Evolutionary conservation across 2,113 vertebrate genomes (phyloP).

Genomic region (Petrocephalus microphthalmus): DNA sequence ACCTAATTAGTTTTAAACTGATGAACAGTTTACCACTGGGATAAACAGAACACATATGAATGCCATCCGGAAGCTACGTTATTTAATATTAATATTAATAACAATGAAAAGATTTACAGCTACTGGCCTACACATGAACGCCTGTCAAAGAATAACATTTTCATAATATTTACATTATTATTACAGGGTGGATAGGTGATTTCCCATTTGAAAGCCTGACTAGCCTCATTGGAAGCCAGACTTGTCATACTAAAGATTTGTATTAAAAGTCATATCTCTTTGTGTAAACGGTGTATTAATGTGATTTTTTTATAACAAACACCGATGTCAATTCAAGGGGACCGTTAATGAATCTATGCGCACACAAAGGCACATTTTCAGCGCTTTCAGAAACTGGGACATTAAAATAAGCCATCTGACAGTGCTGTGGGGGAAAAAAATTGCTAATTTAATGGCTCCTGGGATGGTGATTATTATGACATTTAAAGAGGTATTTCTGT

Average conservation of each 20-base stretch:
- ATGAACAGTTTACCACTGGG: neutral
- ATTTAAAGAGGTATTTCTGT: conserved; percentile 27
- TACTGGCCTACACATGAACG: neutral
- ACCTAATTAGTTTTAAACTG: conserved; percentile 10
- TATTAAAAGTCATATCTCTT: conserved; percentile 18
- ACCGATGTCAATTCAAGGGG: conserved; percentile 12
- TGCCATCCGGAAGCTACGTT: conserved; percentile 1
- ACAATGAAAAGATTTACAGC: neutral
- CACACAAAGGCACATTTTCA: conserved; percentile 14
- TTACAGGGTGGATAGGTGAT: neutral
- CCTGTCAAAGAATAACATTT: neutral
- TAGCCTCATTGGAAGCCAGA: neutral
- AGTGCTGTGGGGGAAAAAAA: conserved; percentile 4
- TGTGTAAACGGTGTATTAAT: conserved; percentile 24
- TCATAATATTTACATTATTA: conserved; percentile 13
- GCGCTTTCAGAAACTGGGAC: conserved; percentile 11
- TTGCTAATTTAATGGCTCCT: conserved; percentile 21
- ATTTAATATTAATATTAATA: neutral
- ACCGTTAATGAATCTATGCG: conserved; percentile 18
- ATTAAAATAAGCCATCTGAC: conserved; percentile 23
- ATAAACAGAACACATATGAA: neutral
- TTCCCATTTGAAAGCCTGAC: neutral
- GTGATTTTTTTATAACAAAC: conserved; percentile 23
- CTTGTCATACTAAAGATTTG: neutral
- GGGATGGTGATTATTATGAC: conserved; percentile 28